Conservation (phyloP, 2,797 vertebrate genomes). For the Morus bassanus region DNA sequence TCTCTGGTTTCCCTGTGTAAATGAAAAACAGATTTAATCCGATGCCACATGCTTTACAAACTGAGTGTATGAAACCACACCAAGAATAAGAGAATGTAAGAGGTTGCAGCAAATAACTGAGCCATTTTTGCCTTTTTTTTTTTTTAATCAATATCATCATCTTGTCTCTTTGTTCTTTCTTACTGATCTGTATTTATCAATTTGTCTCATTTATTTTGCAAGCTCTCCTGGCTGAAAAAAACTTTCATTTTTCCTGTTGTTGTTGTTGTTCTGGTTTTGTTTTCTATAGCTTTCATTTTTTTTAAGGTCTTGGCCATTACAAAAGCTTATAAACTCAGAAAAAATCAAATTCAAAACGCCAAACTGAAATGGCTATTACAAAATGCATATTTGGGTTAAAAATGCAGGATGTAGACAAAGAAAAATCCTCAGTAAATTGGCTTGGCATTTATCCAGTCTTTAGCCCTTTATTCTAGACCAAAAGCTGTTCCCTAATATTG, state of each 20-base stretch:
- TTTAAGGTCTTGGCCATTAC: neutral
- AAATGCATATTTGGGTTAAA: neutral
- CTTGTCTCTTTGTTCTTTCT: neutral
- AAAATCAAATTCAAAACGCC: neutral
- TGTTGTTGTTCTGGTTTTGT: neutral
- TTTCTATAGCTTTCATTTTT: neutral
- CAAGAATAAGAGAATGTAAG: neutral
- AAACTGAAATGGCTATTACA: neutral
- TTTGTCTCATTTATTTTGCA: neutral
- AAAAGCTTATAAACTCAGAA: neutral
- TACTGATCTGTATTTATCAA: neutral
- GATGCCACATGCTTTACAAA: neutral
- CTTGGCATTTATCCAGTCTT: slow-evolving; percentile 5
- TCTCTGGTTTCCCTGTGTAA: neutral
- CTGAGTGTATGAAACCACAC: neutral
- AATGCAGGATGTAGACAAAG: neutral
- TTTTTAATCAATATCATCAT: neutral
- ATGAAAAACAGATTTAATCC: neutral
- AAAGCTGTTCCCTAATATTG: slow-evolving; percentile 8
- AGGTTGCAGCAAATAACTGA: neutral
- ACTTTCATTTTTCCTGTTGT: neutral
- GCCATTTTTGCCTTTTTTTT: neutral
- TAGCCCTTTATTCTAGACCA: slow-evolving; percentile 2
- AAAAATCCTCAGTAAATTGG: slow-evolving; percentile 19
- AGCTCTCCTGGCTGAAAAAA: neutral